A percentile compares a stretch with the other conserved stretches of the same genome.
Evolutionary conservation across 2,797 vertebrate genomes (phyloP).

Genomic region (Eupleurogrammus muticus): DNA sequence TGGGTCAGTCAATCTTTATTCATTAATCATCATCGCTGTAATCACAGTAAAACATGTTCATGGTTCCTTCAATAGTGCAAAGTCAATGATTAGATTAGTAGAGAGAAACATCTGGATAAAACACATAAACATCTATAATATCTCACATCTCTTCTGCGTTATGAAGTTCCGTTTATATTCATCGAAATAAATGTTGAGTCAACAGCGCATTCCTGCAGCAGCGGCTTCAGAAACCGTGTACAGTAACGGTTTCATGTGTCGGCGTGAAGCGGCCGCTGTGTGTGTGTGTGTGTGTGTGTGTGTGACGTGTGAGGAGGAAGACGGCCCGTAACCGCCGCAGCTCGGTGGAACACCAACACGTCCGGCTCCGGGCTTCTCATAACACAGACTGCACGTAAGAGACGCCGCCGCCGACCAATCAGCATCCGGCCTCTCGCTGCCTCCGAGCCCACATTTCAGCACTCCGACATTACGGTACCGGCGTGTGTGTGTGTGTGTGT

Average conservation of each 20-base stretch:
- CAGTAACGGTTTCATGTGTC: not conserved
- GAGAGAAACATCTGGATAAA: not conserved
- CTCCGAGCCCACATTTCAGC: not conserved
- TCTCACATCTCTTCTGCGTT: not conserved
- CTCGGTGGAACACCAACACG: constrained; percentile 1
- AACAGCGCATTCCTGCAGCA: no score
- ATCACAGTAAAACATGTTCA: no score
- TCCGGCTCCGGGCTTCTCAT: constrained; percentile 10
- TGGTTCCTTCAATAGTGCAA: no score
- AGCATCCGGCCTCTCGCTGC: not conserved
- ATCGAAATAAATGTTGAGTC: not conserved
- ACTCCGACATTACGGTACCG: not conserved
- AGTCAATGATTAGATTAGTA: no score
- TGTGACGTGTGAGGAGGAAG: constrained; percentile 24
- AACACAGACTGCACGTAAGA: constrained; percentile 3
- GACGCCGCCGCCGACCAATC: not conserved
- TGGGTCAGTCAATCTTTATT: no score
- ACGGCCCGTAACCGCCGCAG: not conserved
- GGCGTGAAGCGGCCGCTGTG: not conserved
- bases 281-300: no score
- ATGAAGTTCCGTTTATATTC: not conserved
- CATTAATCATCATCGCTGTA: no score
- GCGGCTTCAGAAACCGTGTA: not conserved
- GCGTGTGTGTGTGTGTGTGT: not conserved
- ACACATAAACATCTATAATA: not conserved